Evolutionary conservation across 2,113 vertebrate species (phyloP).

Genomic region (Psophia crepitans): DNA sequence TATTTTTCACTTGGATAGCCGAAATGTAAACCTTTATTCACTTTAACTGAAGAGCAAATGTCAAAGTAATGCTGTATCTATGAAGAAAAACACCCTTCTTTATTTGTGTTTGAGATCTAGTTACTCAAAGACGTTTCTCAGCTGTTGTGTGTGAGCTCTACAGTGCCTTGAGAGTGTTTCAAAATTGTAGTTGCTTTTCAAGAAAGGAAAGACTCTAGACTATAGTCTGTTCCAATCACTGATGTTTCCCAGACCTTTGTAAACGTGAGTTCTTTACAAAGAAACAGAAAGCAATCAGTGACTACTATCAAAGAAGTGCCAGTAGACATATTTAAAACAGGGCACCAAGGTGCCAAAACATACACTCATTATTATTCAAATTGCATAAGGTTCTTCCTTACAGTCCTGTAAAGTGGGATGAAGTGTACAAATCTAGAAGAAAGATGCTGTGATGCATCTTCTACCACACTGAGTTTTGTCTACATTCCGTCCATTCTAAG

Average conservation of each 20-base stretch:
- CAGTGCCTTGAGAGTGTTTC: background rate
- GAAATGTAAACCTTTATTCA: conserved; percentile 17
- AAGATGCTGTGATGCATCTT: background rate
- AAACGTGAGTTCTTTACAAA: background rate
- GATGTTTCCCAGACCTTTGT: background rate
- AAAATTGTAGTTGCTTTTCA: background rate
- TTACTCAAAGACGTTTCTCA: conserved; percentile 30
- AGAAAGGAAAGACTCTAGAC: background rate
- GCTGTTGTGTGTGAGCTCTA: background rate
- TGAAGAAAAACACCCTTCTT: background rate
- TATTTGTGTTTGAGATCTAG: background rate
- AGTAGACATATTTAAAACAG: background rate
- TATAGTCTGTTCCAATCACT: background rate
- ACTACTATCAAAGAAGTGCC: background rate
- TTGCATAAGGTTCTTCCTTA: background rate
- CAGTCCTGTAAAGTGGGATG: background rate
- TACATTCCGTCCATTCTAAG: background rate
- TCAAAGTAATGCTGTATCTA: background rate
- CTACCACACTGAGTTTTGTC: background rate
- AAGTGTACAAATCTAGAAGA: background rate
- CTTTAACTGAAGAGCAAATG: conserved; percentile 5
- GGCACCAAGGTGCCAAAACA: background rate
- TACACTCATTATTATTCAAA: background rate
- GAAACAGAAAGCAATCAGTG: background rate
- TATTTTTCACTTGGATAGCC: background rate